Evolutionary conservation across 2,888 invertebrate genomes (phyloP).

Genomic region (Rotaria sp.): DNA sequence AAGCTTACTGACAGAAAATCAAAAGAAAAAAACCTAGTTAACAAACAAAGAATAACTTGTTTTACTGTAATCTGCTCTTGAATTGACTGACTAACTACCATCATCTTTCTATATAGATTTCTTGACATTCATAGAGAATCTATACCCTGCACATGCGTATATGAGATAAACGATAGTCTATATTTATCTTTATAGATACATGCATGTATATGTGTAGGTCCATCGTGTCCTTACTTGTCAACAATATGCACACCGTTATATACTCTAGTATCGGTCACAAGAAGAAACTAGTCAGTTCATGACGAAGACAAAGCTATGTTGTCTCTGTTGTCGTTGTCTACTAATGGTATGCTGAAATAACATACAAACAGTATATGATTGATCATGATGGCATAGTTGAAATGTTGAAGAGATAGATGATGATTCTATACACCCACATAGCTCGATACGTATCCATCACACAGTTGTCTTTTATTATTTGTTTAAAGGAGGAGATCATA

Average conservation of each 20-base stretch:
- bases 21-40: not conserved
- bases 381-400: slow-evolving; percentile 3
- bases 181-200: not conserved
- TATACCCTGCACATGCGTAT: not conserved
- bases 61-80: not conserved
- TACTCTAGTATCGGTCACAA: not conserved
- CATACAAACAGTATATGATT: not conserved
- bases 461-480: not conserved
- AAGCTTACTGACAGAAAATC: not conserved
- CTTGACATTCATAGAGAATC: not conserved
- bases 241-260: not conserved
- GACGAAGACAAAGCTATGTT: not conserved
- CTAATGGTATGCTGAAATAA: not conserved
- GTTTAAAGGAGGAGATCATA: not conserved
- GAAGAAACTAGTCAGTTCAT: not conserved
- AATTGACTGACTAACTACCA: not conserved
- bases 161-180: slow-evolving; percentile 4
- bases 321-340: not conserved
- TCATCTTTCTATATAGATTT: not conserved
- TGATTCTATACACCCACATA: not conserved
- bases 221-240: not conserved
- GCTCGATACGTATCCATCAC: not conserved
- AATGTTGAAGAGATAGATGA: not conserved
- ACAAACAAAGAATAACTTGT: not conserved
- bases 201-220: not conserved